Evolutionary conservation across 1,140 invertebrate genomes (phyloP), one percentile per base, ranked within the genome.

Genomic region (Teleogryllus occipitalis): DNA sequence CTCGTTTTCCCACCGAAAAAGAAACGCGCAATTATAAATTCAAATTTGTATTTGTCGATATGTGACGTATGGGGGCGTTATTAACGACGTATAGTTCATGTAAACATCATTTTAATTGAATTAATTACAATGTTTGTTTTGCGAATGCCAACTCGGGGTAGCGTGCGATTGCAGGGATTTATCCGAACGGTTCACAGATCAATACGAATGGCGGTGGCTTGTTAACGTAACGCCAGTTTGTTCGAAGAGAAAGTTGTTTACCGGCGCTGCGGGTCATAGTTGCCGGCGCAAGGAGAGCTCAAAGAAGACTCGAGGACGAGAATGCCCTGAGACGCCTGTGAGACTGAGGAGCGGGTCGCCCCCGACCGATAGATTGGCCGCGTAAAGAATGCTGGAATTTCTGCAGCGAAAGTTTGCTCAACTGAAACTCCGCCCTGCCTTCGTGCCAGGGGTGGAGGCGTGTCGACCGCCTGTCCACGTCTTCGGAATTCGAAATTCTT

Each of bases 101-200:
- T 65, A 65, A 65, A 65, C 54, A 65, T 65, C 54, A 65, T 65
- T 65, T 10, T 65, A 65, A 65, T 65, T 65, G 54, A 65, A 65
- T 65, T 65, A 65, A 65, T 65, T 65, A 65, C 18, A 65, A 65
- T 65, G 54, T 65, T 65, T 65, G 54, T 65, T 65, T 65, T 65
- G 54, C 18, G 54, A 65, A 65, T 65, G 54, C 2, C 54, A 18
- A 14, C 18, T 65, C 54, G 54, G 18, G 54, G 7, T 65, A 14
- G 54, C 54, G 54, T 65, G 54, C 27, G 27, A 39, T 39, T 39
- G 27, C 27, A 39, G 27, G n/a, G 54, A 65, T 65, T 65, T 65
- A 65, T 65, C 0, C 54, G 18, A 18, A 14, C 7, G 27, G 54
- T 14, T 10, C 10, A 65, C 18, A 18, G 18, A 65, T 65, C 54